Evolutionary conservation across 2,113 vertebrate species (phyloP).

Genomic region (Mustelus asterias): DNA sequence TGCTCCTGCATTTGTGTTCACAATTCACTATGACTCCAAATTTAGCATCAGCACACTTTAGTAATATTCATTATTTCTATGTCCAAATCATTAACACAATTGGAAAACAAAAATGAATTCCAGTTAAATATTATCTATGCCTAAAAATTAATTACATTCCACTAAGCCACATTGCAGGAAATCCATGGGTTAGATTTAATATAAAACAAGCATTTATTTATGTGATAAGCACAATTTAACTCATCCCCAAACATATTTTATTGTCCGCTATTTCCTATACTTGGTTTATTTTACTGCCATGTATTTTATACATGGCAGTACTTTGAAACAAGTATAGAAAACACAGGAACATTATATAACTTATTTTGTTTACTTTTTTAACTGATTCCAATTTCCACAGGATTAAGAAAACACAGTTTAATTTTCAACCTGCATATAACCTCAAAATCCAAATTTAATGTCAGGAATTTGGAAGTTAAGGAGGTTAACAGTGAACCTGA

Average conservation of each 20-base stretch:
- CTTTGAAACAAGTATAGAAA: too few species aligned
- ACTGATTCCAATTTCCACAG: not conserved
- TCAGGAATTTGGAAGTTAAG: too few species aligned
- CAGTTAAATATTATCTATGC: not conserved
- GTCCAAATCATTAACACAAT: not conserved
- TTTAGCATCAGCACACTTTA: not conserved
- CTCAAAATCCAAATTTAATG: not conserved
- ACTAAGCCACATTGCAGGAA: not conserved
- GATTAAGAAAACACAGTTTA: not conserved
- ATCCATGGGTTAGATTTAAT: not conserved
- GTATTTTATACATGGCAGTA: slow-evolving; percentile 10
- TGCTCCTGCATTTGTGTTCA: not conserved
- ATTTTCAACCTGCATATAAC: not conserved
- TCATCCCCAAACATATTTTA: not conserved
- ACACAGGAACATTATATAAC: not conserved
- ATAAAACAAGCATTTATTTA: not conserved
- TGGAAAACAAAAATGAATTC: not conserved
- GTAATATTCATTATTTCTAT: not conserved
- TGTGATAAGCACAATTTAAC: not conserved
- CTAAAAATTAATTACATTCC: not conserved
- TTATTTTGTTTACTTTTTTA: not conserved
- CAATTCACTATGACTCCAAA: not conserved
- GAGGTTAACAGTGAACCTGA: too few species aligned
- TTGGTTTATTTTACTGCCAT: not conserved
- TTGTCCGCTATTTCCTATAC: not conserved